Percentiles rank a stretch among this genome's conserved stretches.
These are phyloP conservation scores for Philopedon plagiatum DNA, from an alignment of 2,888 invertebrate genomes.

Conservation along the genomic window DNA sequence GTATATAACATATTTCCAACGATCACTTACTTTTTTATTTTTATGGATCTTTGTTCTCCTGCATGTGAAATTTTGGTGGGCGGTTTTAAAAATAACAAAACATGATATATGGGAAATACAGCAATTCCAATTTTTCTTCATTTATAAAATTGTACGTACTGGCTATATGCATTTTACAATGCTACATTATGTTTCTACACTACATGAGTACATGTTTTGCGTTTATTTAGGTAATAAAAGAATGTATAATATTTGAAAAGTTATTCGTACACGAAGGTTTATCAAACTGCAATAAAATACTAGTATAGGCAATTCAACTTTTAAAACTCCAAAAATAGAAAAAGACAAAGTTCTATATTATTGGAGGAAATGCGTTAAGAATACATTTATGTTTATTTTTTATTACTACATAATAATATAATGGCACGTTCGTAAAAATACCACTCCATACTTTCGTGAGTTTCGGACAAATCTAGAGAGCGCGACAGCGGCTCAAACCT, in stretches of 20 bases:
- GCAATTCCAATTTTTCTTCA: not conserved
- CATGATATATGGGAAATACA: not conserved
- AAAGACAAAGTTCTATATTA: not conserved
- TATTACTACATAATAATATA: too few species aligned
- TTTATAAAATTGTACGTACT: not conserved
- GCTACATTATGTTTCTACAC: not conserved
- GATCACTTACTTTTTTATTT: too few species aligned
- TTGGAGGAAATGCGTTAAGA: not conserved
- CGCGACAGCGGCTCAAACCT: too few species aligned
- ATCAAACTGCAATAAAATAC: conserved; percentile 9
- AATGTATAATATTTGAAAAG: conserved; percentile 15
- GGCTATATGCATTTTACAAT: conserved; percentile 1
- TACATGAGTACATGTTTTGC: conserved; percentile 5
- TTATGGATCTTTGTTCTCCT: too few species aligned
- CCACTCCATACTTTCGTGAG: too few species aligned
- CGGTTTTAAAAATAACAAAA: not conserved
- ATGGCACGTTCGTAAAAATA: too few species aligned
- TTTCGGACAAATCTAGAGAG: too few species aligned
- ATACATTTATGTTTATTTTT: too few species aligned
- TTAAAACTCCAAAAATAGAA: not conserved
- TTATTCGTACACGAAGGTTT: conserved; percentile 14
- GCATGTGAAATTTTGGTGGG: not conserved
- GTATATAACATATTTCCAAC: too few species aligned
- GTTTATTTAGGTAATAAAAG: conserved; percentile 19
- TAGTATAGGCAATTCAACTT: conserved; percentile 13